Conservation (phyloP, 2,888 invertebrate species). For the Drosophila pseudotalamancana region DNA sequence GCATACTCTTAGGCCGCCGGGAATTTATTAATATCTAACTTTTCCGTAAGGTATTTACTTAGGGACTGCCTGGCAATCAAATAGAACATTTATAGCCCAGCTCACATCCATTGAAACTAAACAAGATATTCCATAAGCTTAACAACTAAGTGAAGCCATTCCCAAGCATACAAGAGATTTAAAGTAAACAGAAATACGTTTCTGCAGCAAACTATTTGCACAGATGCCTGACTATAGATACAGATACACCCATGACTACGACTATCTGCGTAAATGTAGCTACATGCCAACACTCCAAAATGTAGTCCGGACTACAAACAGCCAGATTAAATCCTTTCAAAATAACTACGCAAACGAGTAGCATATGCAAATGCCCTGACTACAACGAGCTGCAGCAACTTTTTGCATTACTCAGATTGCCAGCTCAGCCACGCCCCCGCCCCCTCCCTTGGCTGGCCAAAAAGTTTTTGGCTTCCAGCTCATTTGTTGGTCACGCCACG, state of each 20-base stretch:
- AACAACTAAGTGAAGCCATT: constrained; percentile 18
- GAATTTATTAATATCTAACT: background rate
- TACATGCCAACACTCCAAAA: constrained; percentile 27
- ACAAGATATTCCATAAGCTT: constrained; percentile 2
- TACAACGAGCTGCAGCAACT: constrained; percentile 56
- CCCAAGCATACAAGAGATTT: constrained; percentile 17
- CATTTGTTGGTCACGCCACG: constrained; percentile 78
- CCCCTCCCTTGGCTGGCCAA: constrained; percentile 36
- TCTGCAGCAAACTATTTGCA: constrained; percentile 56
- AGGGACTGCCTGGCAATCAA: no score
- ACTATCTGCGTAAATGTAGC: no score
- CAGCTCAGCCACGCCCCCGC: background rate
- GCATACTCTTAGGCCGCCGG: background rate
- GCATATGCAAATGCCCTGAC: constrained; percentile 67
- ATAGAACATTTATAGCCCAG: no score
- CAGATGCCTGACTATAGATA: constrained; percentile 22
- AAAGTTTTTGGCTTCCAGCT: constrained; percentile 69
- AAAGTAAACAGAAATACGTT: constrained; percentile 24
- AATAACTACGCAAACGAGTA: constrained; percentile 64
- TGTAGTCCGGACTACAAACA: constrained; percentile 26
- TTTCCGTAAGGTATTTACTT: background rate
- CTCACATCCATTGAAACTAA: background rate
- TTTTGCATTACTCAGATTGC: constrained; percentile 79
- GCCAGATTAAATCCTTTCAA: constrained; percentile 74
- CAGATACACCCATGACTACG: constrained; percentile 4